Base-by-base conservation (phyloP, 2,888 invertebrate genomes). In the Acronicta alni region DNA sequence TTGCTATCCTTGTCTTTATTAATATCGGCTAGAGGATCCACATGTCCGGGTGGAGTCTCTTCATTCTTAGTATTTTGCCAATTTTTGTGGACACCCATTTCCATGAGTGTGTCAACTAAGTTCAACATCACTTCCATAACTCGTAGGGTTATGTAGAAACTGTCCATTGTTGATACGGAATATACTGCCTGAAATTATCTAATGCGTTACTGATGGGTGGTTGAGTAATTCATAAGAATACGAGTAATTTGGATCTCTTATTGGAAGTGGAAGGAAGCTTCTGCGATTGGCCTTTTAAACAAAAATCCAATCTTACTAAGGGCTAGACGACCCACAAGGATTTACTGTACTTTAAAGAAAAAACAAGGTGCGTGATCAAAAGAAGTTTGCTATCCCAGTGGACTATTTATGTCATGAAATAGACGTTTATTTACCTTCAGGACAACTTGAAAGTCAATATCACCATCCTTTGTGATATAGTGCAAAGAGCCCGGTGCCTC, bases 381-480 rank as follows among this genome's bases (percentile, higher is more conserved):
- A 20, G 3, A 26, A 10, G 10, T 26, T 26, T 26, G 26, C 9
- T 10, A 26, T 26, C 10, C 9, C 2, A 10, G 26, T 4, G 3
- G 6, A 3, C 7, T 1, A 23, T 1, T 23, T 3, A 26, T 9
- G 26, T 1, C 26, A 0, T 26, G 2, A 26, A 45, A 15, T 26
- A 18, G 5, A 18, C n/a, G n/a, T 23, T 7, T 18, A 67, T 60
- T 75, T 90, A 97, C 97, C 95, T 97, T 97, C 9, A 97, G 89
- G 2, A 99, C 97, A 14, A 99, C 97, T 93, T 97, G 97, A 73
- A 98, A 96, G 88, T 99, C 98, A 58, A 99, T 96, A 83, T 99
- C 98, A 0, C 99, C 99, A 77, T 99, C 98, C 79, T 97, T 97
- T 26, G 98, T 99, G 59, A 99, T 99, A 84, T 99, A 99, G 85